Evolutionary conservation across 1,140 invertebrate species (phyloP).

Genomic region (Phthorimaea operculella): DNA sequence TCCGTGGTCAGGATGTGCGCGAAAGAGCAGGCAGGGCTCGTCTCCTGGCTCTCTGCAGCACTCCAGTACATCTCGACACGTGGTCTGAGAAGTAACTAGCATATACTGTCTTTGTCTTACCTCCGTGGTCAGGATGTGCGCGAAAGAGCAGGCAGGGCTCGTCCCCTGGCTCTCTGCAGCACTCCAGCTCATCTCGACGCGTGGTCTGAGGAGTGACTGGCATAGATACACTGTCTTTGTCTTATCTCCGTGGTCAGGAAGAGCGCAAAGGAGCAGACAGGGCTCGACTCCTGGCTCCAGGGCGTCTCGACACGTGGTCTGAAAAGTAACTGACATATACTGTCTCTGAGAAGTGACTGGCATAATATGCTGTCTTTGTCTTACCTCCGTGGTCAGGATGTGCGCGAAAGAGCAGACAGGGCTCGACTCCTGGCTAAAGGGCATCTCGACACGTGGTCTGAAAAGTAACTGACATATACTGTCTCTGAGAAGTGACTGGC

Average conservation of each 20-base stretch:
- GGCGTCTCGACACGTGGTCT: constrained; percentile 70
- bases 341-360: too few species aligned
- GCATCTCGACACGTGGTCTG: constrained; percentile 71
- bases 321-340: constrained; percentile 71
- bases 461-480: too few species aligned
- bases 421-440: constrained; percentile 71
- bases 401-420: constrained; percentile 68
- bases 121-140: constrained; percentile 60
- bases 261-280: constrained; percentile 68
- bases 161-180: constrained; percentile 70
- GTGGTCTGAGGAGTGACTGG: neutral
- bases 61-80: constrained; percentile 70
- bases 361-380: constrained; percentile 36
- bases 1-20: constrained; percentile 60
- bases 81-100: constrained; percentile 71
- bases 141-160: constrained; percentile 69
- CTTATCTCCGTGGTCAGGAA: constrained; percentile 61
- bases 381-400: constrained; percentile 61
- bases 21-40: constrained; percentile 69
- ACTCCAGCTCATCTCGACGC: too few species aligned
- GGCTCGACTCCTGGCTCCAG: constrained; percentile 72
- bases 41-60: constrained; percentile 72
- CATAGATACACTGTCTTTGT: neutral
- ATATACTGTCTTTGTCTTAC: constrained; percentile 52
- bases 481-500: constrained; percentile 71